Evolutionary conservation across 2,113 vertebrate species (phyloP), one percentile per base, ranked within the genome.

Genomic region (Muntiacus muntjak): DNA sequence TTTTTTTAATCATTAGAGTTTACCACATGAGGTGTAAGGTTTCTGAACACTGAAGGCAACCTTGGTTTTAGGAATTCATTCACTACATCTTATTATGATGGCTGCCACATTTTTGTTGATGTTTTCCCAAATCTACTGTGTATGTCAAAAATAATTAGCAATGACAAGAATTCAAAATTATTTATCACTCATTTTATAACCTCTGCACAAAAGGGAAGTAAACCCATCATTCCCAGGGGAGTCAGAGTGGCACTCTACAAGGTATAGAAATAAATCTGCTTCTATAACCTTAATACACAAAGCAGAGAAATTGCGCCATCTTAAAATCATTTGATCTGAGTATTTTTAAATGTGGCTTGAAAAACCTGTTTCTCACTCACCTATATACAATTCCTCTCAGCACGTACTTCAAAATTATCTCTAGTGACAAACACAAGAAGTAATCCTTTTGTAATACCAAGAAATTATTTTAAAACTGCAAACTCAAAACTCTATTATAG

Each of bases 161-260:
- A 97, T 92, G 97, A 98, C 98, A 99, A 97, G 89, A 90, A 82
- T 98, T 98, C 97, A 97, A 85, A 98, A 98, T 95, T 98, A 98
- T 99, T 99, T 99, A 98, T 98, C 97, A 96, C 86, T 98, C 93
- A 96, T 98, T 98, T 98, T 95, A 98, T 98, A 99, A 98, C 96
- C 98, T 95, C 96, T 95, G 91, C 55, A 98, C 97, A 98, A 98
- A 98, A 98, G 87, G 76, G 95, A 98, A 98, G 87, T 98, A 99
- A 98, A 93, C 87, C 76, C 95, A 74, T 91, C 95, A 91, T 97
- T 97, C 98, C 93, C 98, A 98, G 50, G 85, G 94, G 98, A 98
- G 89, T 96, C 83, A 88, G 85, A 89, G 57, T 50, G 89, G 87
- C 95, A 96, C 74, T 96, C 28, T 86, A 95, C 55, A 87, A 97